Evolutionary conservation across 1,140 invertebrate species (phyloP).

Genomic region (Stratiolaelaps scimitus): DNA sequence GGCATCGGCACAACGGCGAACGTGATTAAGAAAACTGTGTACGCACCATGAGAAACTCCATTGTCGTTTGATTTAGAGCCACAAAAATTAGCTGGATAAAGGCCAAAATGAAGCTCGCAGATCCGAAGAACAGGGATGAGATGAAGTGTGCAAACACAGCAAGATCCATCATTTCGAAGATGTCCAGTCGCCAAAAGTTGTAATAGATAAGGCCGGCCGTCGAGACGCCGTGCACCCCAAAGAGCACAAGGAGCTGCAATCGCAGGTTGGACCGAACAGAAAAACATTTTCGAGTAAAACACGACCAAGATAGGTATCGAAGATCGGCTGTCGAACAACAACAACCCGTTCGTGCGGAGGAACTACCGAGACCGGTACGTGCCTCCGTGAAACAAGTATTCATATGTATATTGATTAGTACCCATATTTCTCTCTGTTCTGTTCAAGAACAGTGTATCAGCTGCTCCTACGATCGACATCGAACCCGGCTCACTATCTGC

Average conservation of each 20-base stretch:
- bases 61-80: slow-evolving; percentile 11
- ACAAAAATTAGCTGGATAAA: not conserved
- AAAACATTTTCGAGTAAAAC: no score
- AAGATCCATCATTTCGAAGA: not conserved
- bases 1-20: no score
- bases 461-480: no score
- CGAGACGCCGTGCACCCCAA: not conserved
- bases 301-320: no score
- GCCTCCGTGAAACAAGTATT: not conserved
- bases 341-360: not conserved
- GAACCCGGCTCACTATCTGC: no score
- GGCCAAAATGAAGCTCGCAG: not conserved
- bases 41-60: slow-evolving; percentile 3
- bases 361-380: not conserved
- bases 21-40: not conserved
- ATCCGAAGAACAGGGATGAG: not conserved
- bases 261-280: no score
- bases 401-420: no score
- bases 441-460: no score
- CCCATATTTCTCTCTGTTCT: no score
- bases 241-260: not conserved
- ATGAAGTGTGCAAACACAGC: not conserved
- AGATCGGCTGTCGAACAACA: not conserved
- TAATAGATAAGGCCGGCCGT: not conserved
- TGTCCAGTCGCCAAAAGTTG: not conserved